Base-by-base conservation (phyloP, 2,113 vertebrate species). In the Carassius auratus region DNA sequence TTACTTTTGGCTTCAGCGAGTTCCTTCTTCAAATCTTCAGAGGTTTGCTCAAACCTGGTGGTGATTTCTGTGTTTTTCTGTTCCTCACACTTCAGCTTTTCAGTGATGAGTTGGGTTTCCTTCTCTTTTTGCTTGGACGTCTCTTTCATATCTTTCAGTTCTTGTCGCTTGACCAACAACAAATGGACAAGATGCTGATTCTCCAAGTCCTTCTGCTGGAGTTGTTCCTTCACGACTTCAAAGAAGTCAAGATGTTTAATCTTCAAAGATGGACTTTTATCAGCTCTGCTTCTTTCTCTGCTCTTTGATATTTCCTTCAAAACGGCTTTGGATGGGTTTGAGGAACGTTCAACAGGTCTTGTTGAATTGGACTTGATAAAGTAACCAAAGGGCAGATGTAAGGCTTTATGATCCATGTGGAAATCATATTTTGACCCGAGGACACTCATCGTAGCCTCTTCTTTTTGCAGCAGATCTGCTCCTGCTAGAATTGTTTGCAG, bases 61-160 rank as follows among this genome's bases (percentile, higher is more conserved):
- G 42, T 50, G 6, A 69, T 64, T 57, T 88, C 84, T 12, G 19
- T 23, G 21, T 86, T 80, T 26, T 42, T 84, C 45, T 68, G 45
- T 69, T 86, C 84, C n/a, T 89, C 86, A 19, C 26, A 76, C 62
- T 77, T 86, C 14, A 88, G 69, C 75, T 30, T 85, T 87, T 88
- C 79, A 23, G 45, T 30, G 15, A 83, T 36, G 9, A 86, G 36
- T 23, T 76, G 62, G n/a, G 52, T 33, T 69, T 90, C 86, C 15
- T 36, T 42, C 7, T 85, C 86, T 3, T 75, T 88, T 3, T 84
- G 50, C 71, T 82, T 73, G 30, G 52, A 71, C 6, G 48, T 42
- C 76, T 84, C 76, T 7, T 23, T 77, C 9, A 48, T 12, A 30
- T 89, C 84, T 33, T 42, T 50, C 2, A 86, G 36, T 38, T 87